Base-by-base conservation (phyloP, 2,113 vertebrate genomes). In the Mobula hypostoma region DNA sequence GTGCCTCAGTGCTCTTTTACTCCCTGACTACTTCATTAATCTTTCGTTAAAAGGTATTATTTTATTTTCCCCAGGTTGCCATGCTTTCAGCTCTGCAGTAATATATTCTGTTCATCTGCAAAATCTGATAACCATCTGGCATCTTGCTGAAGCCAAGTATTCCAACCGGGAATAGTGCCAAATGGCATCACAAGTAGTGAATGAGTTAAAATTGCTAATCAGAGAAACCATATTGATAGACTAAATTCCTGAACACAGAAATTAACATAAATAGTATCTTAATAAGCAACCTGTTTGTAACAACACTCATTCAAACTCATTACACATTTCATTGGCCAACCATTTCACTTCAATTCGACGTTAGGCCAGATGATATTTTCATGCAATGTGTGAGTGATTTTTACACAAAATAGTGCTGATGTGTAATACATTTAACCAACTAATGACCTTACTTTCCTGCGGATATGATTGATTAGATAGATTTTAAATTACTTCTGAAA, bases 201-300 rank as follows among this genome's bases (percentile, higher is more conserved):
- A 93, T 74, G 70, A 76, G 91, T 93, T 93, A 93, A 93, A 48
- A 76, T 93, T 93, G 91, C 91, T 93, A 93, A 93, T 76, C 91
- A 29, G 70, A 74, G 32, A 74, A 90, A 93, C 72, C 91, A 93
- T 93, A 93, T 93, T 93, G 91, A 74, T 76, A 56, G 91, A 76
- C 68, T 93, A 76, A 93, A 93, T 74, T 93, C 91, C 91, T 93
- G 68, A 74, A 93, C 91, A 74, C 70, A 48, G 91, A 74, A 93
- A 93, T 93, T 93, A 93, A 93, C 91, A 93, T 74, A 93, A 74
- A 93, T 93, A 93, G 68, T 72, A 56, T 93, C 70, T 93, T 93
- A 93, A 93, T 93, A 93, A 93, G 91, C 91, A 93, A 93, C 91
- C 91, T 93, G 91, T 93, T 93, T 40, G n/a, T 48, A 93, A 74